Conservation (phyloP, 2,888 invertebrate genomes). For the Exocentrus adspersus region DNA sequence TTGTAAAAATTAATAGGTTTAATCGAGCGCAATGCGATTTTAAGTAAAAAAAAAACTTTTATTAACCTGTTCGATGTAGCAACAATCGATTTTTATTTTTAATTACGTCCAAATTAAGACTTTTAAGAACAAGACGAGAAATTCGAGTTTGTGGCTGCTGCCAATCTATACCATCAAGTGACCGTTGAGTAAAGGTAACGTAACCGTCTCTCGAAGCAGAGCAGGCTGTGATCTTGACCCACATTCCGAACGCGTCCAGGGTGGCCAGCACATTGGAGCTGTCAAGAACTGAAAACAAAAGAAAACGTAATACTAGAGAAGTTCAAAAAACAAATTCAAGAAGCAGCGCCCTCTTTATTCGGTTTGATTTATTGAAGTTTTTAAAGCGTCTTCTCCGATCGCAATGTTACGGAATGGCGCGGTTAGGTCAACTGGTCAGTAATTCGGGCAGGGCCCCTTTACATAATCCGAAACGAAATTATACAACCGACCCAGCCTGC, state of each 20-base stretch:
- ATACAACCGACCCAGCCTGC: constrained; percentile 39
- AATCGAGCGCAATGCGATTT: background rate
- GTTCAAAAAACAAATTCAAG: no score
- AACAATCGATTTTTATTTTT: background rate
- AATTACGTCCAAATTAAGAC: background rate
- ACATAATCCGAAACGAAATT: constrained; percentile 22
- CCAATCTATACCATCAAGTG: background rate
- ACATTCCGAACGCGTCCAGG: constrained; percentile 1
- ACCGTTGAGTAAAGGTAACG: constrained; percentile 5
- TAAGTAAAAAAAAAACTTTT: background rate
- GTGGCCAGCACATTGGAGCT: no score
- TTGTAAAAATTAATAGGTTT: background rate
- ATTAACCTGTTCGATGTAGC: background rate
- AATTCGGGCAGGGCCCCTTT: constrained; percentile 30
- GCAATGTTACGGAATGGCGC: background rate
- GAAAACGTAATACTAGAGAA: no score
- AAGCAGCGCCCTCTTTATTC: background rate
- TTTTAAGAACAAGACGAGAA: background rate
- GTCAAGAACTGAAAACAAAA: no score
- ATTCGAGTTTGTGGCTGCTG: background rate
- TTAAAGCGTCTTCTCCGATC: no score
- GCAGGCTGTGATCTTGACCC: constrained; percentile 19
- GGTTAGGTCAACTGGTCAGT: constrained; percentile 12
- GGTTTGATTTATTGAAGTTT: no score
- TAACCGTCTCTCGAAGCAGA: constrained; percentile 8